phyloP scores from a whole-genome alignment of 2,113 vertebrate genomes.

The Pholis gunnellus region DNA sequence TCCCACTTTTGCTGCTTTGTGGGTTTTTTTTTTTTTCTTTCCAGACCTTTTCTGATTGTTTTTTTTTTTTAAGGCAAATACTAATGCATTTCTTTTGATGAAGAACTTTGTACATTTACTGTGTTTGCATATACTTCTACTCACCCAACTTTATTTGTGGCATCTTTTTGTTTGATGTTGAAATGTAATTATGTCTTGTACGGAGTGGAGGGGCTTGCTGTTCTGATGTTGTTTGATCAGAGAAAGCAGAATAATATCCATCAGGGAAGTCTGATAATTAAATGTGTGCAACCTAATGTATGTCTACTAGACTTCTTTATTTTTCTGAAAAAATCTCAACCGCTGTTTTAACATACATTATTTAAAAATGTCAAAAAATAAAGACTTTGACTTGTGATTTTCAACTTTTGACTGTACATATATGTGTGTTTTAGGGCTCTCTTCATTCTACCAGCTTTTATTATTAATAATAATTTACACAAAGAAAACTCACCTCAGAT shows the following conservation, averaged over 20 bases:
- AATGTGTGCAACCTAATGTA: not conserved
- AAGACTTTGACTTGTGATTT: not conserved
- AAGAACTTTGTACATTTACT: conserved; percentile 44
- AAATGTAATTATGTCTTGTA: conserved; percentile 46
- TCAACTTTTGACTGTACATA: not conserved
- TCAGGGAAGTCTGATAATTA: not conserved
- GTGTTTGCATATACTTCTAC: conserved; percentile 43
- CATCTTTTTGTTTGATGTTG: conserved; percentile 63
- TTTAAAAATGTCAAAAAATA: not conserved
- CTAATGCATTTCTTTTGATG: conserved; percentile 70
- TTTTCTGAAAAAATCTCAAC: not conserved
- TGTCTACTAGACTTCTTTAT: not conserved
- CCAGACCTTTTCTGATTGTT: conserved; percentile 41
- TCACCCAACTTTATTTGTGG: conserved; percentile 36
- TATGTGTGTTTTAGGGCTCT: not conserved
- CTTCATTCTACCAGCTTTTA: not conserved
- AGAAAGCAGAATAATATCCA: conserved; percentile 8
- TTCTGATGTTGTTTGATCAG: conserved; percentile 45
- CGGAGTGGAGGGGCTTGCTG: not conserved
- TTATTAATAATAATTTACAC: not conserved
- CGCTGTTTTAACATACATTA: not conserved
- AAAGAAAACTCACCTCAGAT: not conserved
- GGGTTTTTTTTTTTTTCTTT: conserved; percentile 3
- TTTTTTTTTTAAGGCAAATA: conserved; percentile 37
- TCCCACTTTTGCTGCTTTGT: conserved; percentile 52